Evolutionary conservation across 37 sponge, comb jelly and placozoan genomes (phyloP), one percentile per base, ranked within the genome.

Genomic region (Ianthella basta): DNA sequence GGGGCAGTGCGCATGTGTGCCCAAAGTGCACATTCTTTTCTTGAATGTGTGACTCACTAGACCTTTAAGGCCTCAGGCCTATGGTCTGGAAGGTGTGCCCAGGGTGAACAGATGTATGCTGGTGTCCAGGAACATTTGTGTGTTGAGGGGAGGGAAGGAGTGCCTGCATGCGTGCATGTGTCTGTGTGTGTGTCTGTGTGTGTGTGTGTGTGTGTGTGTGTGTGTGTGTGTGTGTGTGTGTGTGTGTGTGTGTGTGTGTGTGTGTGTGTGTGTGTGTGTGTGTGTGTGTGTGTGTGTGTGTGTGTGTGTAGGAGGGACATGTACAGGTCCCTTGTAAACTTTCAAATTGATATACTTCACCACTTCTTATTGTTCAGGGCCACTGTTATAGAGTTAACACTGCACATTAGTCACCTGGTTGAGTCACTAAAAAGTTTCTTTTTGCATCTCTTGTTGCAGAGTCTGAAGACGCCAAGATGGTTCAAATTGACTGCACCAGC

Each of bases 101-200:
- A n/a, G n/a, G n/a, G n/a, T n/a, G 18, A 57, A 57, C 18, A 57
- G 18, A 57, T 57, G 15, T 57, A 57, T 57, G 15, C 18, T 57
- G 15, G 18, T 18, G 15, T 18, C 18, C 59, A 30, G 41, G 59
- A 55, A 57, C 54, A 57, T 80, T 25, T 80, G 66, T 64, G 66
- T 64, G 66, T 64, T 24, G 23, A 30, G 23, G 23, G 14, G 23
- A 29, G 66, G 23, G 23, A 10, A 16, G 23, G 66, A 29, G 66
- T 21, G 20, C 12, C 66, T 54, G 81, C 27, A 30, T 80, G 81
- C 54, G 81, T 80, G 59, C 54, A 57, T 54, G 57, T 53, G 57
- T 80, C 57, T 80, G 56, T 54, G 57, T 80, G 57, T 54, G 56
- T 80, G 57, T 34, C 40, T 34, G 79, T 34, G 79, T 77, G 79